These are phyloP conservation scores for Psophia crepitans DNA, from an alignment of 2,113 vertebrate genomes.

Conservation along the genomic window DNA sequence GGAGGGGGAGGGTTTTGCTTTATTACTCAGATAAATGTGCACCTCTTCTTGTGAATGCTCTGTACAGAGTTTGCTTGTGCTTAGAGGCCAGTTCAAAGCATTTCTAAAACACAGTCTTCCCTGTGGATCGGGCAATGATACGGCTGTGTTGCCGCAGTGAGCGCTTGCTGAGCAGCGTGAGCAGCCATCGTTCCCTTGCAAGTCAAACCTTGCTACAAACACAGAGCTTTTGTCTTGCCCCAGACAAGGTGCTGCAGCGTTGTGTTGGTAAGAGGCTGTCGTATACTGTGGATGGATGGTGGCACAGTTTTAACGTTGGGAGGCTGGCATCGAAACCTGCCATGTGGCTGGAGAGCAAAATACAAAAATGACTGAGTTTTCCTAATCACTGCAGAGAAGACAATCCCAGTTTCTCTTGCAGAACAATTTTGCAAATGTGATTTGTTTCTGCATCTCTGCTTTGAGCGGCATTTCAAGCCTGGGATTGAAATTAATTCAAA, in stretches of 20 bases:
- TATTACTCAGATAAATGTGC: neutral
- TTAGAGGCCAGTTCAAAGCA: neutral
- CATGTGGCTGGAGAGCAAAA: neutral
- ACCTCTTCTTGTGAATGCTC: neutral
- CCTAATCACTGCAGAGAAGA: neutral
- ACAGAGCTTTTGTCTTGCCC: neutral
- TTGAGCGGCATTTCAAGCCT: neutral
- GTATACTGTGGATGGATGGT: neutral
- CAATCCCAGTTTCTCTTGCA: rapidly evolving
- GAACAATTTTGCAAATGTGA: neutral
- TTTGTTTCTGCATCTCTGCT: neutral
- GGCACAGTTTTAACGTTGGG: neutral
- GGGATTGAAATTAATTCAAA: neutral
- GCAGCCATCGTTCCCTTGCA: neutral
- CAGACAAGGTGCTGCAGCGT: neutral
- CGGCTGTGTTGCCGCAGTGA: neutral
- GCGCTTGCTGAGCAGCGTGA: neutral
- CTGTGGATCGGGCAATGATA: too few relatives aligned
- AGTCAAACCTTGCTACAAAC: neutral
- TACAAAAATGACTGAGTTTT: neutral
- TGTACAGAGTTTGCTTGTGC: neutral
- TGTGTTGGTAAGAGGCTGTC: neutral
- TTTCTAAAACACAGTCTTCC: neutral
- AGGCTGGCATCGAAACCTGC: neutral
- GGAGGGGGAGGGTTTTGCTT: slow-evolving; percentile 11